Base-by-base conservation (phyloP, 2,797 vertebrate genomes). In the Huso huso region DNA sequence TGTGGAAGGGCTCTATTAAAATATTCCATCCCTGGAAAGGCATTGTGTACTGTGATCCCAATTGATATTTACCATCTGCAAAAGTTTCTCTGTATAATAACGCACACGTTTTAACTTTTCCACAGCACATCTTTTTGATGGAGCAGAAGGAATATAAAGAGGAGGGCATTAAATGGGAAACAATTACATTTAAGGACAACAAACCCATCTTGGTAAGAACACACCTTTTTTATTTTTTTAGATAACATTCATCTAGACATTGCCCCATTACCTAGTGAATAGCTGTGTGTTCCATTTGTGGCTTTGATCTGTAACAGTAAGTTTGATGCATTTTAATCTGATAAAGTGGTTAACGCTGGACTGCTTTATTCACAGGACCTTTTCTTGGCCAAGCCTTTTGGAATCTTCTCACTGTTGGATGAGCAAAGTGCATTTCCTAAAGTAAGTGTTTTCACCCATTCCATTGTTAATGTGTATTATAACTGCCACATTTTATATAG, bases 371-470 rank as follows among this genome's bases (percentile, higher is more conserved):
- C 61, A 48, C 65, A 91, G 89, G 81, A 87, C 70, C 78, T 91
- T 23, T 83, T 91, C 37, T 75, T 88, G 57, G 84, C 84, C 10
- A 90, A 85, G 57, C 88, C 89, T 0, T 62, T 84, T 51, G 89
- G 89, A 50, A 73, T 91, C 2, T 71, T 90, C 10, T 88, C 88
- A 48, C 81, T 91, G 66, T 75, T 90, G 72, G 89, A 91, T 75
- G 89, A 91, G 66, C 87, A 91, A 70, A 89, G 85, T 55, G 77
- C 86, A 6, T 91, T 91, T 64, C 89, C 89, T 37, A 86, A 82
- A 83, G 87, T 87, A 69, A 61, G 10, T 61, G 8, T 3, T n/a
- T 61, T 53, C 8, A 53, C 51, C 8, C 51, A 53, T 53, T 53
- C 23, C 23, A 37, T 37, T 37, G 23, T 37, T 37, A 37, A 37